These are phyloP conservation scores for Serilophus lunatus DNA, from an alignment of 2,113 vertebrate genomes.

Conservation along the genomic window DNA sequence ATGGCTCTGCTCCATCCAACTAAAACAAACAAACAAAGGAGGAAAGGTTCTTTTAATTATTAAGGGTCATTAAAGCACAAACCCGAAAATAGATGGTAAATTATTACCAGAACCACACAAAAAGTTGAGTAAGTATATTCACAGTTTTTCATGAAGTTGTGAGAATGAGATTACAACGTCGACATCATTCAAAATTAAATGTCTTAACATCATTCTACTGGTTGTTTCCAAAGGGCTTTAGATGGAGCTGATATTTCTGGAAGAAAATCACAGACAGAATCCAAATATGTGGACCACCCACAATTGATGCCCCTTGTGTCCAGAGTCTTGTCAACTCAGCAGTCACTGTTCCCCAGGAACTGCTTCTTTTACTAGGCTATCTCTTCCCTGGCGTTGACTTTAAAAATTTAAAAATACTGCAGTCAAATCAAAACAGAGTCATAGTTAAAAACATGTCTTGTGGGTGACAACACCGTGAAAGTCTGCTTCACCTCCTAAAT, in stretches of 20 bases:
- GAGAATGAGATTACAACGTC: background rate
- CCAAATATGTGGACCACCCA: background rate
- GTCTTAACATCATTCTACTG: background rate
- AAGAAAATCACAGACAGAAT: background rate
- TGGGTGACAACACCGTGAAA: background rate
- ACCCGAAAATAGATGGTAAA: background rate
- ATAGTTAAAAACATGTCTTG: background rate
- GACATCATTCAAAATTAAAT: background rate
- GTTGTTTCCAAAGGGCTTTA: background rate
- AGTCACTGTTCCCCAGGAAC: background rate
- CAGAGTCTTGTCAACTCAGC: background rate
- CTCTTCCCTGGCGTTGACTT: background rate
- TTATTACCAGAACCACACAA: background rate
- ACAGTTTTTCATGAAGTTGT: background rate
- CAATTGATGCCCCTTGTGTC: background rate
- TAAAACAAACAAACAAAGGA: constrained; percentile 67
- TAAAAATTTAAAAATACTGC: background rate
- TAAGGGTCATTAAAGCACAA: background rate
- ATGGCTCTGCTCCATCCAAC: constrained; percentile 85
- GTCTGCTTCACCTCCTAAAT: background rate
- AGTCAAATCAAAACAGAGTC: background rate
- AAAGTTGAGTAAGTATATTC: background rate
- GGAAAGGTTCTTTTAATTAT: background rate
- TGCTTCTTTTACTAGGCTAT: background rate
- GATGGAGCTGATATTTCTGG: background rate